Evolutionary conservation across 2,113 vertebrate genomes (phyloP), one percentile per base, ranked within the genome.

Genomic region (Pseudopipra pipra): DNA sequence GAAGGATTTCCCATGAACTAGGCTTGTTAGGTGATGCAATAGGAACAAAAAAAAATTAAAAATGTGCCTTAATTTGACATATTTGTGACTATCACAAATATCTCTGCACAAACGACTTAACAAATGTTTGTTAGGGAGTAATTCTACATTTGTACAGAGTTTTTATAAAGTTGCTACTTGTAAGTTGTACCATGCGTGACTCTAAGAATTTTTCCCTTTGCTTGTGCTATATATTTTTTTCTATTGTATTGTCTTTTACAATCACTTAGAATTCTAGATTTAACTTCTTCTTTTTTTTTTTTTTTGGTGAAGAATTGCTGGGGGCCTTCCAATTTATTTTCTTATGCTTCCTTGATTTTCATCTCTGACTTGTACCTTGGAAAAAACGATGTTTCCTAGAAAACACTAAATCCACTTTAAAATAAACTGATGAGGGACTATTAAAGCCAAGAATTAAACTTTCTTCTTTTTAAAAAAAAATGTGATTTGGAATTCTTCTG

Each of bases 51-150:
- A 61, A 61, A 28, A 61, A 33, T 12, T 30, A 37, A 28, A 90
- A 56, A 68, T 12, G 9, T 63, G 46, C 62, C 19, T 72, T 67
- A 73, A 39, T 80, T 95, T 95, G 39, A 78, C 21, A 17, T 87
- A 82, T 93, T 97, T 90, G 54, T 52, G 62, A 33, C 65, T 78
- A 56, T 51, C 25, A 16, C 51, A 52, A 52, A 28, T 52, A 52
- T 52, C 51, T 71, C 74, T 96, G 65, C 54, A 92, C 94, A 95
- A 90, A 46, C 78, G 4, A 17, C 39, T 47, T 52, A 49, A 59
- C n/a, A 70, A 73, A 9, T 3, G 22, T 75, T 83, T 78, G 72
- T 58, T 46, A 89, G 39, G 19, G 62, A 87, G 27, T 5, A 93
- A 58, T 78, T 89, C 59, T 44, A 8, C 46, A 21, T 86, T 73